A percentile compares a stretch with the other conserved stretches of the same genome.
Evolutionary conservation across 2,113 vertebrate species (phyloP).

Genomic region (Eptesicus fuscus): DNA sequence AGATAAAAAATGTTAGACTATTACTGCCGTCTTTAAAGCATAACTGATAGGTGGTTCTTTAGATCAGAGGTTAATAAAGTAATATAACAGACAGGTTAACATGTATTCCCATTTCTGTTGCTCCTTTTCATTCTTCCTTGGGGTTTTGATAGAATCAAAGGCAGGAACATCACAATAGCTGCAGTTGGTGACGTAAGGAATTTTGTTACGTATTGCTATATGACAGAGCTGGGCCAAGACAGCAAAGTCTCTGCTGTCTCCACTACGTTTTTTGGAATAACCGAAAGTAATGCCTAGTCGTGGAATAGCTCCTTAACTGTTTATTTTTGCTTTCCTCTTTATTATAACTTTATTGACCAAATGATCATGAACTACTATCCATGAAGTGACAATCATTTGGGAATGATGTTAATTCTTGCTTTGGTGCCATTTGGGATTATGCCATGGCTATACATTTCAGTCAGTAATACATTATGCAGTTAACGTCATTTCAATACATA

Average conservation of each 20-base stretch:
- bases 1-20: neutral
- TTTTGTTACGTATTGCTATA: neutral
- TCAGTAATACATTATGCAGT: neutral
- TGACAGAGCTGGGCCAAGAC: neutral
- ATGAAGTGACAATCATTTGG: neutral
- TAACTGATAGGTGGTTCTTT: neutral
- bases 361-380: neutral
- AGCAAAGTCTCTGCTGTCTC: neutral
- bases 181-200: neutral
- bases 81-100: neutral
- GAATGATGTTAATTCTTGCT: neutral
- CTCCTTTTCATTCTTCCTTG: neutral
- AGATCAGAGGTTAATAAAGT: neutral
- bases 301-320: neutral
- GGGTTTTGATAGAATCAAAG: neutral
- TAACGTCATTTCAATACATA: neutral
- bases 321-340: neutral
- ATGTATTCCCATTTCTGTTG: neutral
- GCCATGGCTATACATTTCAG: neutral
- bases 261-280: neutral
- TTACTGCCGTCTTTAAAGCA: neutral
- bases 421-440: neutral
- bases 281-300: neutral
- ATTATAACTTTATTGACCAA: neutral
- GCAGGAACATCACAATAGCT: neutral